Conservation (phyloP, 2,888 invertebrate genomes). For the Zygogramma bicolorata region DNA sequence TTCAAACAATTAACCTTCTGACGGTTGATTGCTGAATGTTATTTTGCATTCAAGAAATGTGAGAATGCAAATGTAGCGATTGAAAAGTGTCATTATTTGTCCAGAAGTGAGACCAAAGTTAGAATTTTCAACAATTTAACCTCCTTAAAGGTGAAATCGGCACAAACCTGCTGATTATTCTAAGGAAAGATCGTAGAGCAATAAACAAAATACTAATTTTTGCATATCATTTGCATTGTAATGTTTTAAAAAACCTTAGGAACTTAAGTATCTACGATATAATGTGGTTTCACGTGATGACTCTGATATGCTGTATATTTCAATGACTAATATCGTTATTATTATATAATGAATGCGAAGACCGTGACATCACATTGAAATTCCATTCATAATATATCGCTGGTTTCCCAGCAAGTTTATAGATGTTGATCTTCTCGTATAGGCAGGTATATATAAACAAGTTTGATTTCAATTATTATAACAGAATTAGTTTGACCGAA, state of each 20-base stretch:
- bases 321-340: conserved; percentile 7
- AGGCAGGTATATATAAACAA: background rate
- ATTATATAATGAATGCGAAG: conserved; percentile 25
- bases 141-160: conserved; percentile 5
- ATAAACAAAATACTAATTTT: background rate
- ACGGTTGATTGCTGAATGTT: background rate
- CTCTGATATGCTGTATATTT: background rate
- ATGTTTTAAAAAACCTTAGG: conserved; percentile 1
- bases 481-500: background rate
- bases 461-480: background rate
- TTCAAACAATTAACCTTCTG: background rate
- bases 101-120: background rate
- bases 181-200: background rate
- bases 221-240: conserved; percentile 19
- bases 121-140: conserved; percentile 1
- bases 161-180: background rate
- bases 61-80: background rate
- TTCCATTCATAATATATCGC: background rate
- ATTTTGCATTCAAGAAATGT: background rate
- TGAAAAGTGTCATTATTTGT: background rate
- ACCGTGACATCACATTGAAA: conserved; percentile 19
- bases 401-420: background rate
- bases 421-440: background rate
- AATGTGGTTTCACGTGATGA: conserved; percentile 1
- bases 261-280: background rate